Base-by-base conservation (phyloP, 2,797 vertebrate species). In the Cynopterus sphinx region DNA sequence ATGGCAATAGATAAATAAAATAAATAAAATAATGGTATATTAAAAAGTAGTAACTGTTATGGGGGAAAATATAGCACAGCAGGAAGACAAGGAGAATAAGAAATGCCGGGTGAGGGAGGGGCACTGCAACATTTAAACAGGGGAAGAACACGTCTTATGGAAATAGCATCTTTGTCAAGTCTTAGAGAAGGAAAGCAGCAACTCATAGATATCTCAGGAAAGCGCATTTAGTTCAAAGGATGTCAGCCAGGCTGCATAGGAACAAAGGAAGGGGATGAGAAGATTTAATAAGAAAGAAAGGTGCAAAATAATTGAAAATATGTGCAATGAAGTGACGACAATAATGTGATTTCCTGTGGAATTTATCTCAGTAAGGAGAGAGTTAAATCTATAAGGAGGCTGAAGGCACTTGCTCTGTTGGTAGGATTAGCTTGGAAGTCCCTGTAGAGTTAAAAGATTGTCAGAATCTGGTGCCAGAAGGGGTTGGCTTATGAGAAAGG, bases 211-310 rank as follows among this genome's bases (percentile, higher is more conserved):
- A 51, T 33, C 22, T 70, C 1, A 9, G 41, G 31, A 31, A 87
- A 77, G 9, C 12, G 1, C 4, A 33, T 68, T 71, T 19, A n/a
- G 24, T 39, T 65, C 26, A 31, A 67, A 73, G 26, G 24, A 13
- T 6, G 6, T 55, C 28, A 28, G 36, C 9, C 9, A 28, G 24
- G 73, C 33, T 9, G 9, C 0, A 0, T 4, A 22, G 6, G 33
- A 57, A 12, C 26, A 39, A 17, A 78, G 21, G 31, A 87, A 87
- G 19, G n/a, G 11, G 10, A 19, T 1, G 57, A 65, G 24, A 21
- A 61, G 31, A 86, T 53, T 61, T 24, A 31, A 51, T 0, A 33
- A 87, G 43, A 55, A 91, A 26, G 39, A 49, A 16, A 4, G 9
- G 5, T 19, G 6, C 26, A 24, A 86, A 91, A 51, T 2, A 89